phyloP scores from a whole-genome alignment of 2,797 vertebrate species.

The Peromyscus nudipes region DNA sequence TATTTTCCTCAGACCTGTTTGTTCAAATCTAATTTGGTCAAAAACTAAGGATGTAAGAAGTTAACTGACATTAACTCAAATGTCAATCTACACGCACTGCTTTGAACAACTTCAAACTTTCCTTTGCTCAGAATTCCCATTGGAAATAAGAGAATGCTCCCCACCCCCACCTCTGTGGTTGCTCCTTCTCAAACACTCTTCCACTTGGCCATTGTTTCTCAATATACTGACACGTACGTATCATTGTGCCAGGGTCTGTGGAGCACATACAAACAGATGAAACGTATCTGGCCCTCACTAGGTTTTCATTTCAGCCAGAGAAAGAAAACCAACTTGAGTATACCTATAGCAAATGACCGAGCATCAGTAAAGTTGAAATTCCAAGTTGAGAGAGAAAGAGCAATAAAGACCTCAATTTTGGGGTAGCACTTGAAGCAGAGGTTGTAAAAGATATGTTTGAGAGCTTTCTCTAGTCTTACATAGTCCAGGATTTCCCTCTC shows the following conservation, averaged over 20 bases:
- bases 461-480: background rate
- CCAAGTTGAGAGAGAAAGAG: background rate
- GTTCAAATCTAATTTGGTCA: slow-evolving; percentile 37
- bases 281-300: background rate
- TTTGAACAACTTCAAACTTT: background rate
- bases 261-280: background rate
- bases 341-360: background rate
- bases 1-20: background rate
- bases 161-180: background rate
- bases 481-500: background rate
- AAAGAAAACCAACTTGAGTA: background rate
- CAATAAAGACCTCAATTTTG: background rate
- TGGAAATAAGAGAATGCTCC: background rate
- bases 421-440: background rate
- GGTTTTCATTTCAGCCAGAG: background rate
- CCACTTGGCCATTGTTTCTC: background rate
- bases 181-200: background rate
- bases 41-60: slow-evolving; percentile 19
- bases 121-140: slow-evolving; percentile 1
- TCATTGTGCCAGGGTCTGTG: background rate
- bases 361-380: background rate
- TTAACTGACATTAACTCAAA: background rate
- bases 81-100: background rate
- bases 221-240: fast-evolving
- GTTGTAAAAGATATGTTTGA: background rate